Evolutionary conservation across 2,797 vertebrate species (phyloP).

Genomic region (Nyctibius grandis): DNA sequence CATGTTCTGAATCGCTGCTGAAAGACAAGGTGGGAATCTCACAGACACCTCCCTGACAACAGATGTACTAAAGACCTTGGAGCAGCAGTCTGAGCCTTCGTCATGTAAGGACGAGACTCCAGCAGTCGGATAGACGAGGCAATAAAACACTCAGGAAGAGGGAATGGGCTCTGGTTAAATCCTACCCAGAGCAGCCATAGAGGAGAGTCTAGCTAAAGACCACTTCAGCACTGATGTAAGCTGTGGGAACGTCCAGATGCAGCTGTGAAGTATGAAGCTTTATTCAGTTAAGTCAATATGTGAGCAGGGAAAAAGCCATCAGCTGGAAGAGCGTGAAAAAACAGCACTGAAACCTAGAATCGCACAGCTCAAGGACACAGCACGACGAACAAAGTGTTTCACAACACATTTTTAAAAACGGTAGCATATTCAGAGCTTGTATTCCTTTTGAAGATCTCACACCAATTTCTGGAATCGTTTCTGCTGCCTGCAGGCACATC

Average conservation of each 20-base stretch:
- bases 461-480: neutral
- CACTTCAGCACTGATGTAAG: neutral
- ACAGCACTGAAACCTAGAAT: neutral
- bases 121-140: neutral
- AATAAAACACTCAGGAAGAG: neutral
- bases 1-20: neutral
- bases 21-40: neutral
- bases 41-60: neutral
- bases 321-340: neutral
- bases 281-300: neutral
- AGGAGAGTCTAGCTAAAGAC: neutral
- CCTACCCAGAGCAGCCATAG: neutral
- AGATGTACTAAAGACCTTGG: neutral
- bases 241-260: neutral
- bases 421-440: accelerated
- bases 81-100: neutral
- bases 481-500: neutral
- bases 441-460: neutral
- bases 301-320: neutral
- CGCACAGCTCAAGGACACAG: neutral
- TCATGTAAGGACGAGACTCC: neutral
- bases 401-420: accelerated
- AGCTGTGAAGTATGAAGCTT: neutral
- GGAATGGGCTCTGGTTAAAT: neutral
- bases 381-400: neutral